Base-by-base conservation (phyloP, 2,888 invertebrate genomes). In the Tetrapedia diversipes region DNA sequence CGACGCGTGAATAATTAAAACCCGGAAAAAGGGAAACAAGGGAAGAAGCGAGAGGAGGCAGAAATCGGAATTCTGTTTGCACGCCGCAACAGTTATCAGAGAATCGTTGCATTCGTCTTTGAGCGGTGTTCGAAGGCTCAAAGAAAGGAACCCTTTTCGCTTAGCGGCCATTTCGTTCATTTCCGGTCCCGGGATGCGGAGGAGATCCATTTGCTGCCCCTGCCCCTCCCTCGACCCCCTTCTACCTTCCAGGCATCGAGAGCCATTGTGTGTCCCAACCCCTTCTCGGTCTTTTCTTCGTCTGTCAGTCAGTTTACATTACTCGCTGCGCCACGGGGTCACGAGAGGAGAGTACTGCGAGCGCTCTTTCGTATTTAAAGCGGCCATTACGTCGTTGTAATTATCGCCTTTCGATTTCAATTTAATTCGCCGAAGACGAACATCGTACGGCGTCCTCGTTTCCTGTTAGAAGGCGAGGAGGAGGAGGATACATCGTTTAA, bases 111-210 rank as follows among this genome's bases (percentile, higher is more conserved):
- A 79, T 85, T 80, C 81, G 82, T 77, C 80, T 71, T 69, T 71
- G 74, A 73, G 63, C 60, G 68, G 83, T n/a, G n/a, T 77, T 86
- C 88, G 86, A 87, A 83, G 49, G 60, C 68, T 89, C 86, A 89
- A 90, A 89, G 89, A 88, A 89, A 86, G 81, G 86, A 89, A 89
- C 88, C 89, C 89, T 87, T 89, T 89, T 91, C 88, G 89, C 88
- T 89, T 88, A 89, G 89, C 90, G 88, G 88, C 90, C 89, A 91
- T 91, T 91, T 88, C 89, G 89, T 90, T 91, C 90, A 91, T 91
- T 91, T 91, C 91, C 90, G 90, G 89, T 84, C 83, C 83, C 84
- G 77, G 77, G 84, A 74, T 77, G 72, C 79, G 79, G 68, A 83
- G 80, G 82, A 88, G 90, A 91, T 90, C 90, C 90, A 91, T 91